phyloP scores from a whole-genome alignment of 2,888 invertebrate species.

The Dasysyrphus albostriatus region DNA sequence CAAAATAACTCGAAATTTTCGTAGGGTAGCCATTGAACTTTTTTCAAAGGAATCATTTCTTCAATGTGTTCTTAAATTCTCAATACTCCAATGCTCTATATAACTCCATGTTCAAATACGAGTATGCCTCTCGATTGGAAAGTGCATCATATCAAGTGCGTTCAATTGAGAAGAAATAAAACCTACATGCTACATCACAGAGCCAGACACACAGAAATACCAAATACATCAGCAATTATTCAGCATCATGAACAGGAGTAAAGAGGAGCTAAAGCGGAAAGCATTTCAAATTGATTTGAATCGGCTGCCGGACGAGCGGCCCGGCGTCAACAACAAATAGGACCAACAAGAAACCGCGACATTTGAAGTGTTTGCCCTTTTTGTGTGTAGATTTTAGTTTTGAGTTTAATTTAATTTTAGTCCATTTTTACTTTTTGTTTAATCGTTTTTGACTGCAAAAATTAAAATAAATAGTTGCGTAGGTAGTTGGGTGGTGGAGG shows the following conservation, averaged over 20 bases:
- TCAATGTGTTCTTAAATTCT: not conserved
- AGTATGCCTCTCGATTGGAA: slow-evolving; percentile 40
- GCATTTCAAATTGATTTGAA: slow-evolving; percentile 72
- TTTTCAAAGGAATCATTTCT: not conserved
- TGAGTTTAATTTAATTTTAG: slow-evolving; percentile 15
- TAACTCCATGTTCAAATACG: not conserved
- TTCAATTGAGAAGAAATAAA: slow-evolving; percentile 46
- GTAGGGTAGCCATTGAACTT: not conserved
- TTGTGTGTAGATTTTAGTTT: slow-evolving; percentile 46
- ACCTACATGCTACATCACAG: not conserved
- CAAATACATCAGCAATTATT: slow-evolving; percentile 13
- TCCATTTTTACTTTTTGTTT: not conserved
- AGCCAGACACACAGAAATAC: slow-evolving; percentile 15
- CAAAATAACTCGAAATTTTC: too few species aligned
- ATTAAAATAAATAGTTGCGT: slow-evolving; percentile 73
- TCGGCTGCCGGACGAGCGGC: slow-evolving; percentile 69
- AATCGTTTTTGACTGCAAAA: slow-evolving; percentile 58
- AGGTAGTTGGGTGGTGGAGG: slow-evolving; percentile 68
- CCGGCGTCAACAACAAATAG: slow-evolving; percentile 65
- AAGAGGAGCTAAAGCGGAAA: slow-evolving; percentile 41
- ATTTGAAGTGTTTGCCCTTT: slow-evolving; percentile 71
- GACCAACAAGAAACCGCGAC: slow-evolving; percentile 55
- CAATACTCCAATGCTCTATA: not conserved
- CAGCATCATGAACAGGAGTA: not conserved
- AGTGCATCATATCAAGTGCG: slow-evolving; percentile 57